Percentiles rank a stretch among this genome's conserved stretches.
Evolutionary conservation across 2,113 vertebrate genomes (phyloP).

Genomic region (Python bivittatus): DNA sequence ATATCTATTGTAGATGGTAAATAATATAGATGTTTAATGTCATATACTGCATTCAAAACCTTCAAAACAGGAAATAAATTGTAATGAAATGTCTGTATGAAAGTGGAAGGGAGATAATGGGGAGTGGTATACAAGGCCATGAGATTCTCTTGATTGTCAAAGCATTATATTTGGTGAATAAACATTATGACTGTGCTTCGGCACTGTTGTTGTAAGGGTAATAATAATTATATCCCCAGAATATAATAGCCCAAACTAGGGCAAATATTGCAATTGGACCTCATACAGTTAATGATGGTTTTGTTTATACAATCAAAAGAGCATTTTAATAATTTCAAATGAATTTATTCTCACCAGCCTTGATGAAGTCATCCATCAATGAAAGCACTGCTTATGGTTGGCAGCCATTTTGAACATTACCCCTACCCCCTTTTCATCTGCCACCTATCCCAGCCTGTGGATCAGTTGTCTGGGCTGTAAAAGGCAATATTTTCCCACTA

Average conservation of each 20-base stretch:
- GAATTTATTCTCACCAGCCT: no score
- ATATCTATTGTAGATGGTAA: background rate
- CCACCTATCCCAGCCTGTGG: no score
- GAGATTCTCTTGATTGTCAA: background rate
- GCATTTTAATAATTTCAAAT: background rate
- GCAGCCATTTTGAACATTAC: no score
- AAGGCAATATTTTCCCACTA: no score
- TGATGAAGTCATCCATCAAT: no score
- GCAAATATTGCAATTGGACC: background rate
- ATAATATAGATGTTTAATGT: background rate
- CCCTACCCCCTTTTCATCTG: no score
- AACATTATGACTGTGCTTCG: background rate
- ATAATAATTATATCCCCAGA: background rate
- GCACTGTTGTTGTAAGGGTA: background rate
- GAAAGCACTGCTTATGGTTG: no score
- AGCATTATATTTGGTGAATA: background rate
- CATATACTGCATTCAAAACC: background rate
- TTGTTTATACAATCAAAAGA: background rate
- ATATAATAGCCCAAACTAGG: background rate
- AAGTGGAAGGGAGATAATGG: no score
- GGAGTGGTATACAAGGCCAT: background rate
- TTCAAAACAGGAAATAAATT: background rate
- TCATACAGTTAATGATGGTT: background rate
- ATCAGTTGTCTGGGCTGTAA: no score
- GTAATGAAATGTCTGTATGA: background rate